Evolutionary conservation across 1,140 invertebrate genomes (phyloP).

Genomic region (Drosophila eugracilis): DNA sequence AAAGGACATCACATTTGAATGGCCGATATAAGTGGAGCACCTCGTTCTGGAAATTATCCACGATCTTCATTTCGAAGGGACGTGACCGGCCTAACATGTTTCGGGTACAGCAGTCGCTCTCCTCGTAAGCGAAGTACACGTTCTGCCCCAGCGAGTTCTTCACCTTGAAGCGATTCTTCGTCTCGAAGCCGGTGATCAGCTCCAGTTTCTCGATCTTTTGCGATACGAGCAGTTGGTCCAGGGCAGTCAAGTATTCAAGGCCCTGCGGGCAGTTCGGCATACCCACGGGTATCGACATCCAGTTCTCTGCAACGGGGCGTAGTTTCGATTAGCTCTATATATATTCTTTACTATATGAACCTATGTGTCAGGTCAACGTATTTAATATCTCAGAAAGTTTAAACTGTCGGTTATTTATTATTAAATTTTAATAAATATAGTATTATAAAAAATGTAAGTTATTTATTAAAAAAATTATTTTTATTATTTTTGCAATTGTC

Average conservation of each 20-base stretch:
- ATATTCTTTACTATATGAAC: neutral
- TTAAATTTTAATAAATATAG: too few species aligned
- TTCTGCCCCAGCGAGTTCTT: constrained; percentile 91
- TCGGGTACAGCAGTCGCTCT: constrained; percentile 91
- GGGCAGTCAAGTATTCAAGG: constrained; percentile 94
- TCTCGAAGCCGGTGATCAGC: constrained; percentile 92
- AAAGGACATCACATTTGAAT: constrained; percentile 89
- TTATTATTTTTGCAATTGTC: too few species aligned
- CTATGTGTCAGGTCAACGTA: neutral
- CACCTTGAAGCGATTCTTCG: constrained; percentile 93
- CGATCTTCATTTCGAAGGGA: constrained; percentile 93
- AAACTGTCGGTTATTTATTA: too few species aligned
- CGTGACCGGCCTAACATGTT: constrained; percentile 90
- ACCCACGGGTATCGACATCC: constrained; percentile 85
- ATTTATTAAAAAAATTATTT: too few species aligned
- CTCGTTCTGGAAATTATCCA: constrained; percentile 91
- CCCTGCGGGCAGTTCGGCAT: constrained; percentile 92
- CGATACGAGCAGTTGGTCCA: constrained; percentile 94
- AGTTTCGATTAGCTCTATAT: constrained; percentile 18
- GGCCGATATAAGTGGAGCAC: constrained; percentile 90
- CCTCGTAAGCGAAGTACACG: constrained; percentile 92
- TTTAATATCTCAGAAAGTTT: neutral
- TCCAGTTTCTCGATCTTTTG: constrained; percentile 94
- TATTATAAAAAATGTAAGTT: too few species aligned
- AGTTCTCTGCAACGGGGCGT: constrained; percentile 48